These are phyloP conservation scores for Amblyteles armatorius DNA, from an alignment of 2,888 invertebrate genomes.

Conservation along the genomic window DNA sequence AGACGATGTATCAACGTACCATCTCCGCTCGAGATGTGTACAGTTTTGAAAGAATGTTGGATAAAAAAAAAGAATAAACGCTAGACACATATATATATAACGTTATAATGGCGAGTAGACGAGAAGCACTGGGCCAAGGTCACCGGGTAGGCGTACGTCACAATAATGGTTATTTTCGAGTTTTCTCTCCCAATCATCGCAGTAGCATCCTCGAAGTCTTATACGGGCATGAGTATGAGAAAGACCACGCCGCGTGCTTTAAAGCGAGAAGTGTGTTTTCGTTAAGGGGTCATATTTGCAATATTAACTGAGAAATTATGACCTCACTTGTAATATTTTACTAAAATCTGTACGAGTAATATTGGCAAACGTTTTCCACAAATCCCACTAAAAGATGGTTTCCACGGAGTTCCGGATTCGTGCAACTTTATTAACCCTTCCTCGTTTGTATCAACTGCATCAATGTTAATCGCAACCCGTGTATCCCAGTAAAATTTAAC, in stretches of 20 bases:
- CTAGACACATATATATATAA: conserved; percentile 7
- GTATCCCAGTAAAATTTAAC: conserved; percentile 7
- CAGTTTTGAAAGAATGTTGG: conserved; percentile 25
- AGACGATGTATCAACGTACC: background rate
- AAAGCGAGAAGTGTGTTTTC: conserved; percentile 6
- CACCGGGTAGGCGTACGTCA: conserved; percentile 62
- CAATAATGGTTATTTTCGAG: conserved; percentile 75
- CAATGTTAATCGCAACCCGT: conserved; percentile 21
- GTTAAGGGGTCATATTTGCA: conserved; percentile 5
- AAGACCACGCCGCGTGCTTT: background rate
- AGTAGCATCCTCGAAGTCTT: conserved; percentile 49
- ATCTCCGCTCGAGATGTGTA: background rate
- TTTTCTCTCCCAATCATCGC: conserved; percentile 58
- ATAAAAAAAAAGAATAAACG: conserved; percentile 19
- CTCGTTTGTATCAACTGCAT: background rate
- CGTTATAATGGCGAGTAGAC: conserved; percentile 22
- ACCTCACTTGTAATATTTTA: background rate
- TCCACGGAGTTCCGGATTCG: background rate
- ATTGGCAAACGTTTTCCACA: background rate
- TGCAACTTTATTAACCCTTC: background rate
- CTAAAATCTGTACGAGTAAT: background rate
- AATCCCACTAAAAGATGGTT: background rate
- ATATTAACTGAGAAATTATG: conserved; percentile 4
- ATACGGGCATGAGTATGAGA: conserved; percentile 56
- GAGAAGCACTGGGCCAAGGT: conserved; percentile 73